Base-by-base conservation (phyloP, 2,113 vertebrate species). In the Eulemur rufifrons region DNA sequence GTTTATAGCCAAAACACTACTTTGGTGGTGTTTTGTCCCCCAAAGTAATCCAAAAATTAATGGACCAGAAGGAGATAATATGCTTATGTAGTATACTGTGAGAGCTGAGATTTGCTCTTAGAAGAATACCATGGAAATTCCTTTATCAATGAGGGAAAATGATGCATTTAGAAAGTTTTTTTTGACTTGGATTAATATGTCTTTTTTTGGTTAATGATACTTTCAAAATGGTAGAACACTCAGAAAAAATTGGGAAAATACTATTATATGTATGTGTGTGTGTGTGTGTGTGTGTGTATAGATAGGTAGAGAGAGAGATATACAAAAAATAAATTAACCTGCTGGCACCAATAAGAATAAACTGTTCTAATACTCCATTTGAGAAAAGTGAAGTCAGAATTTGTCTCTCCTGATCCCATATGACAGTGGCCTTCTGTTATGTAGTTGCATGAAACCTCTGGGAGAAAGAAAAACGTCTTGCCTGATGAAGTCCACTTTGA, bases 1-100 rank as follows among this genome's bases (percentile, higher is more conserved):
- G 89, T 96, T 92, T 95, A 96, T 96, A 97, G 95, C 93, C 97
- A 97, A 97, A 95, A 81, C 92, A 95, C 82, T 90, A 88, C 80
- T 95, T 97, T 91, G 86, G 89, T 97, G 86, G 42, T 94, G 94
- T 95, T 96, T 94, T 92, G 92, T 95, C 86, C 93, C 96, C 94
- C 34, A 94, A 93, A 96, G 95, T 95, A 92, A 97, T 97, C 95
- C 95, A 96, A 96, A 97, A 96, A 95, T 96, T 97, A 96, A 96
- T 95, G 96, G 91, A 96, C 89, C 94, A 97, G 95, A 97, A 97
- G 93, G 81, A 97, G 96, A 96, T 97, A 93, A 94, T 91, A 86
- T 91, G 95, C 96, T 96, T 98, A 64, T 77, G 39, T 64, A 56
- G 69, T 50, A 91, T 29, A 21, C 66, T 91, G 91, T 85, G 74